Evolutionary conservation across 2,113 vertebrate species (phyloP), one percentile per base, ranked within the genome.

Genomic region (Pedetes capensis): DNA sequence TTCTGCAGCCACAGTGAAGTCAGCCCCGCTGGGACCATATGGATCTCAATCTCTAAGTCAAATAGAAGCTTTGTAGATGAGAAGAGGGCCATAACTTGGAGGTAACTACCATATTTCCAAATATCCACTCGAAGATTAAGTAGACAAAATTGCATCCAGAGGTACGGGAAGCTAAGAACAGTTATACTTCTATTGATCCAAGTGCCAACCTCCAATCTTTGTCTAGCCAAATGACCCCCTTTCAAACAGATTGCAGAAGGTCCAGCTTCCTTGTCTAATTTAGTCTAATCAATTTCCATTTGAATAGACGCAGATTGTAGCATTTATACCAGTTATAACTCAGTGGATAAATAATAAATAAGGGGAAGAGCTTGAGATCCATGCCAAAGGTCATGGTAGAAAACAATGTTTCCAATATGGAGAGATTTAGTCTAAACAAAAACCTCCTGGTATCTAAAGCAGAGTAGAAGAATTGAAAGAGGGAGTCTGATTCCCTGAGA

Each of bases 211-310:
- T 23, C 27, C 16, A n/a, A 8, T 22, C 63, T 57, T 47, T 44
- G 17, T 85, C 71, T 69, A 25, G 74, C 4, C 39, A 34, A 39
- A 55, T 53, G 18, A 13, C 5, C 0, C 42, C 22, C 0, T 0
- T 18, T 4, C 49, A 18, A 51, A 6, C 4, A 18, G 14, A n/a
- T 6, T 44, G 37, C 18, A 18, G 3, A 6, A 47, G 0, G 8
- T 12, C 51, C 25, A 39, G 63, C 44, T 81, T 55, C 61, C 0
- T 32, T 81, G 9, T 25, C 37, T 29, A 22, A 23, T 42, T 42
- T 63, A 63, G 8, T 49, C 27, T 32, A 18, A 2, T 6, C 49
- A 13, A 11, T 44, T 88, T 80, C 63, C 5, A 12, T 1, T 25
- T 16, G 20, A 57, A 34, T 8, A 37, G 13, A 68, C 22, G 9